These are phyloP conservation scores for Sitophilus oryzae DNA, from an alignment of 1,140 invertebrate species.

Conservation along the genomic window DNA sequence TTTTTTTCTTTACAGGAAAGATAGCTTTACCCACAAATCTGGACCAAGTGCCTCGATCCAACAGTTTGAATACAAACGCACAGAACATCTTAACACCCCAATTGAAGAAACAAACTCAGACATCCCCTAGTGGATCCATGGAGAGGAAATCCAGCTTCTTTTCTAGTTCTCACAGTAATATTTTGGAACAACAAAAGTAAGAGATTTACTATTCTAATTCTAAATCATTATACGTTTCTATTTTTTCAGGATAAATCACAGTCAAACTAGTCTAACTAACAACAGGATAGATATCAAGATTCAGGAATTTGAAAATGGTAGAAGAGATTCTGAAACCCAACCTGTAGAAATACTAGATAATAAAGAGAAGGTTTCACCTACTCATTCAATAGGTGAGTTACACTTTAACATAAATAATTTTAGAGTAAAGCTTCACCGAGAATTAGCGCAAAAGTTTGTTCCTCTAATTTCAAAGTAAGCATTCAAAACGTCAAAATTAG, in stretches of 20 bases:
- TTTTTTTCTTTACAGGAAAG: slow-evolving; percentile 21
- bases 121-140: slow-evolving; percentile 25
- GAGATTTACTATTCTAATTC: too few species aligned
- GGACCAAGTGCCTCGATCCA: slow-evolving; percentile 27
- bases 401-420: background rate
- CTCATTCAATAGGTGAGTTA: slow-evolving; percentile 19
- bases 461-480: too few species aligned
- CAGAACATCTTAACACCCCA: slow-evolving; percentile 42
- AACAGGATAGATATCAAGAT: slow-evolving; percentile 42
- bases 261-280: slow-evolving; percentile 10
- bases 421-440: too few species aligned
- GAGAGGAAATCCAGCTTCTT: slow-evolving; percentile 55
- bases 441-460: too few species aligned
- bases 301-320: slow-evolving; percentile 34
- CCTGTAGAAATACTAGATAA: too few species aligned
- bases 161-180: slow-evolving; percentile 59
- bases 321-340: slow-evolving; percentile 14
- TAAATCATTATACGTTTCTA: slow-evolving; percentile 2
- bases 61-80: slow-evolving; percentile 38
- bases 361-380: slow-evolving; percentile 30
- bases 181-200: slow-evolving; percentile 48
- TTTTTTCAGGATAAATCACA: slow-evolving; percentile 10
- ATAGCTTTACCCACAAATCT: slow-evolving; percentile 28
- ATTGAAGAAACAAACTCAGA: slow-evolving; percentile 13
- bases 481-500: too few species aligned